A percentile compares a stretch with the other conserved stretches of the same genome.
These are phyloP conservation scores for Limonius californicus DNA, from an alignment of 1,140 invertebrate genomes.

Conservation along the genomic window DNA sequence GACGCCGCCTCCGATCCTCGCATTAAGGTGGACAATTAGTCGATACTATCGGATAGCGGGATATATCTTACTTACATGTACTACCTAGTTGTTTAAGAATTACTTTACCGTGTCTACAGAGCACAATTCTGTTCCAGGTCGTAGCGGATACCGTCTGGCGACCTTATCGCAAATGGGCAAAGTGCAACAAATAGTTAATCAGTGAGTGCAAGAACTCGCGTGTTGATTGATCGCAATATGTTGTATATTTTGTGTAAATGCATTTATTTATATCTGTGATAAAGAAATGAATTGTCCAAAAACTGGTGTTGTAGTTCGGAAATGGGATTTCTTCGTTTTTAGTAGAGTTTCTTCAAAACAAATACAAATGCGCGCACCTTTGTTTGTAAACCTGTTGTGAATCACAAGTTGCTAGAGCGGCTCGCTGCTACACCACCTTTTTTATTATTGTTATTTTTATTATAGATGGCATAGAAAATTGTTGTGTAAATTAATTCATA, in stretches of 20 bases:
- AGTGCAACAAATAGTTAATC: slow-evolving; percentile 35
- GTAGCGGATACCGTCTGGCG: slow-evolving; percentile 2
- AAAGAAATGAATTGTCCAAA: slow-evolving; percentile 47
- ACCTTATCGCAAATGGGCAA: slow-evolving; percentile 32
- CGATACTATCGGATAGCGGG: too few species aligned
- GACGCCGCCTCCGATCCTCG: too few species aligned
- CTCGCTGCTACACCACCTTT: slow-evolving; percentile 22
- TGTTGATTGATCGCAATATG: slow-evolving; percentile 34
- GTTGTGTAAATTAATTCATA: slow-evolving; percentile 47
- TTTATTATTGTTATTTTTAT: slow-evolving; percentile 30
- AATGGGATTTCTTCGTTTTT: slow-evolving; percentile 18
- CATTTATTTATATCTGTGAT: slow-evolving; percentile 65
- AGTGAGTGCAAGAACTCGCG: slow-evolving; percentile 29
- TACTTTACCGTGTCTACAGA: too few species aligned
- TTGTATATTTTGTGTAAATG: slow-evolving; percentile 51
- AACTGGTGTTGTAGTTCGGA: slow-evolving; percentile 24
- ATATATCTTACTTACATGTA: too few species aligned
- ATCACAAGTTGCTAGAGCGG: slow-evolving; percentile 22
- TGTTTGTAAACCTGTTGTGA: slow-evolving; percentile 42
- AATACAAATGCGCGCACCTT: slow-evolving; percentile 36
- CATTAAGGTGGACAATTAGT: too few species aligned
- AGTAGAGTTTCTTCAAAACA: slow-evolving; percentile 15
- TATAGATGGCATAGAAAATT: slow-evolving; percentile 32
- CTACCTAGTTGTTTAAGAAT: too few species aligned
- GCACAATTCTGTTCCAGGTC: neutral